Evolutionary conservation across 2,888 invertebrate species (phyloP).

Genomic region (Aphelenchoides bicaudatus): DNA sequence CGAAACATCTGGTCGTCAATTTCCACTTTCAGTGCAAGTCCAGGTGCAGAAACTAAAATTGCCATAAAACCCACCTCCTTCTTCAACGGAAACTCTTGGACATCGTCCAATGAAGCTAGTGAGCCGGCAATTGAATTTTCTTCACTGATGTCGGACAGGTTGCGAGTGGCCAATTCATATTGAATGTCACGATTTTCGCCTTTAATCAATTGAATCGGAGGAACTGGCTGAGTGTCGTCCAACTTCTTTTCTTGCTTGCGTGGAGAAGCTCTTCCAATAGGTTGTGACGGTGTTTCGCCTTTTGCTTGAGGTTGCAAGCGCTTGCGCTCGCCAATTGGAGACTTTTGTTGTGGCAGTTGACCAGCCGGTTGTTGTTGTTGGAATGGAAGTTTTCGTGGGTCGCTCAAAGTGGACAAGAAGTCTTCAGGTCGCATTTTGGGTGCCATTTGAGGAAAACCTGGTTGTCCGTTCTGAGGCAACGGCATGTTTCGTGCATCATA

Average conservation of each 20-base stretch:
- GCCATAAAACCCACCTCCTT: slow-evolving; percentile 3
- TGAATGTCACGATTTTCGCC: slow-evolving; percentile 58
- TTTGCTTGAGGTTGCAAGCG: slow-evolving; percentile 32
- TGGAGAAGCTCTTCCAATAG: slow-evolving; percentile 9
- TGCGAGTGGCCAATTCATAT: slow-evolving; percentile 60
- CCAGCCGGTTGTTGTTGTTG: slow-evolving; percentile 3
- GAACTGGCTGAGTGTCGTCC: slow-evolving; percentile 8
- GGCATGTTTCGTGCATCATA: slow-evolving; percentile 16
- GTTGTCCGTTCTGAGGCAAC: slow-evolving; percentile 5
- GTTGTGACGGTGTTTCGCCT: slow-evolving; percentile 31
- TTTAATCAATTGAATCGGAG: slow-evolving; percentile 53
- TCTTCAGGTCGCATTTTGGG: slow-evolving; percentile 26
- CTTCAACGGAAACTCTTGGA: slow-evolving; percentile 21
- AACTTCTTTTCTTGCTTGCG: slow-evolving; percentile 4
- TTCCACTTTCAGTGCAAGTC: not conserved
- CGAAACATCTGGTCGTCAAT: not conserved
- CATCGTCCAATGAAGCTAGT: slow-evolving; percentile 48
- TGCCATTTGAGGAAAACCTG: slow-evolving; percentile 20
- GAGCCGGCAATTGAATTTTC: slow-evolving; percentile 57
- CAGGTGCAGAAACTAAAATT: not conserved
- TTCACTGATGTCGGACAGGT: slow-evolving; percentile 60
- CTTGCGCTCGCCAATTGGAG: slow-evolving; percentile 19
- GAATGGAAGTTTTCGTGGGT: slow-evolving; percentile 9
- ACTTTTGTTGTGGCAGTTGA: slow-evolving; percentile 19
- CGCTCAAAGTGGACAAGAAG: slow-evolving; percentile 10